Percentiles rank a stretch among this genome's conserved stretches.
Conservation (phyloP, 2,888 invertebrate genomes). For the Falcaria lacertinaria region DNA sequence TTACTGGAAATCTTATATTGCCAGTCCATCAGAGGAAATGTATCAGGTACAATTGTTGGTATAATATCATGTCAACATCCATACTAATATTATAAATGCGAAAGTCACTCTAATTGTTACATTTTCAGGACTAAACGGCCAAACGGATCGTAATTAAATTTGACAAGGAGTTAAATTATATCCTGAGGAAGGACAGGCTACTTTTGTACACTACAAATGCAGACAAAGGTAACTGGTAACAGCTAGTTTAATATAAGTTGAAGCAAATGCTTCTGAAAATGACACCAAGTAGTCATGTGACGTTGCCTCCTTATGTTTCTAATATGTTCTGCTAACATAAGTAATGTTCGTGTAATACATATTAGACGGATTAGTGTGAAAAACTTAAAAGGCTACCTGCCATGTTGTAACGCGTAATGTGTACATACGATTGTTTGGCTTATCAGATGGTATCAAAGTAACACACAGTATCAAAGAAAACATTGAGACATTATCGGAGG, state of each 20-base stretch:
- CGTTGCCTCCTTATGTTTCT: constrained; percentile 11
- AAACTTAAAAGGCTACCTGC: constrained; percentile 4
- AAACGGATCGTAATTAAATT: too few relatives aligned
- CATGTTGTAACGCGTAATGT: background rate
- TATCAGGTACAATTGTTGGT: background rate
- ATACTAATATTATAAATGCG: too few relatives aligned
- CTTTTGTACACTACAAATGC: too few relatives aligned
- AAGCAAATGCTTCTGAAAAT: constrained; percentile 2
- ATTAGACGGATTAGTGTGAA: constrained; percentile 26
- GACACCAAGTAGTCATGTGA: constrained; percentile 6
- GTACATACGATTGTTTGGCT: background rate
- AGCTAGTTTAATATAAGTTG: too few relatives aligned
- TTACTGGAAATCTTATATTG: constrained; percentile 17
- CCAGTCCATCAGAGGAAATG: background rate
- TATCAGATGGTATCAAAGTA: background rate
- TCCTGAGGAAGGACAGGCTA: too few relatives aligned
- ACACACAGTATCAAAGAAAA: too few relatives aligned
- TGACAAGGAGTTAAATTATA: constrained; percentile 6
- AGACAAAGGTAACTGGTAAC: too few relatives aligned
- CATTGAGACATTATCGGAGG: too few relatives aligned
- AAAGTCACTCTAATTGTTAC: too few relatives aligned
- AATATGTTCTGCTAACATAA: constrained; percentile 18
- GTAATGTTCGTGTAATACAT: constrained; percentile 22
- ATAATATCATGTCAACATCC: background rate
- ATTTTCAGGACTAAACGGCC: too few relatives aligned